A percentile compares a stretch with the other conserved stretches of the same genome.
Conservation (phyloP, 2,113 vertebrate genomes). For the Chionis minor region DNA sequence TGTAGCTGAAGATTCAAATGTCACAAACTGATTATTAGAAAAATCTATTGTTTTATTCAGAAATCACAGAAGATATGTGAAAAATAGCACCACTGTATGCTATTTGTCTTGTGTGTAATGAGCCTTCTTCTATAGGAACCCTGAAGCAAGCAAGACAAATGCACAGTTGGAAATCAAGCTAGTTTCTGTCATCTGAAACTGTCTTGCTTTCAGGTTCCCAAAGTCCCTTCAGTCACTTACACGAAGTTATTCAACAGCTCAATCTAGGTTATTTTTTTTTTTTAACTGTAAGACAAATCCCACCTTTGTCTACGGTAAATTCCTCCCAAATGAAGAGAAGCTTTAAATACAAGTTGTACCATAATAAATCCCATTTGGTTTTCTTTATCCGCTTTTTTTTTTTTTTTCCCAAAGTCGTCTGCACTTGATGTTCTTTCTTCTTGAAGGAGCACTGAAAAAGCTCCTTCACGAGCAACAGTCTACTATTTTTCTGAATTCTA, state of each 20-base stretch:
- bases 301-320: not conserved
- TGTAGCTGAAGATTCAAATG: not conserved
- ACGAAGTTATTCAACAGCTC: not conserved
- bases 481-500: not conserved
- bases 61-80: not conserved
- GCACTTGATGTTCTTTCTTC: not conserved
- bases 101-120: not conserved
- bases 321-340: not conserved
- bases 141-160: not conserved
- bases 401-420: not conserved
- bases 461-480: not conserved
- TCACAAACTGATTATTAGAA: not conserved
- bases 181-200: not conserved
- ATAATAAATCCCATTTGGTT: not conserved
- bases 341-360: not conserved
- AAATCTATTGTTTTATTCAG: not conserved
- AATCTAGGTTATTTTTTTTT: not conserved
- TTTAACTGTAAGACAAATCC: not conserved
- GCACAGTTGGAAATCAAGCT: not conserved
- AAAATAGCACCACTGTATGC: not conserved
- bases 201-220: not conserved
- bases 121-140: not conserved
- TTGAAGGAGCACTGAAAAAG: not conserved
- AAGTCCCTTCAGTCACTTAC: not conserved
- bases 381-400: not conserved